A percentile compares a stretch with the other conserved stretches of the same genome.
These are phyloP conservation scores for Plebejus anna DNA, from an alignment of 2,888 invertebrate genomes.

Conservation along the genomic window DNA sequence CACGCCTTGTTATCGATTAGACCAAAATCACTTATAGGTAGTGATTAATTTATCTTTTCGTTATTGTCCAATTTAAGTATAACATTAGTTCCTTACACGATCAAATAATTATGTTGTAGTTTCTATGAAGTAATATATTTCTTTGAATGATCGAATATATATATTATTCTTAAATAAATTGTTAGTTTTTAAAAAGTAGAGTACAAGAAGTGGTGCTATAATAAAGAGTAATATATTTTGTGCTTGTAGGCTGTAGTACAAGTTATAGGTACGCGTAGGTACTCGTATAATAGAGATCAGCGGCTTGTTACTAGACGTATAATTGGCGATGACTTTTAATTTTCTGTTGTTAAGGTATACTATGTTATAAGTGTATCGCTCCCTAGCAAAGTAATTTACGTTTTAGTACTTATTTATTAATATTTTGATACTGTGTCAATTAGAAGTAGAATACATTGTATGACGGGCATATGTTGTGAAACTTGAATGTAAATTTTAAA, in stretches of 20 bases:
- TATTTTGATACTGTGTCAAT: slow-evolving; percentile 8
- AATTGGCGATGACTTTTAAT: background rate
- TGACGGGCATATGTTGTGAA: background rate
- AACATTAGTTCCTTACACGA: slow-evolving; percentile 7
- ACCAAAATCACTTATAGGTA: background rate
- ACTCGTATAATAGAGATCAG: too few species aligned
- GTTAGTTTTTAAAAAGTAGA: background rate
- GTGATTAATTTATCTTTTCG: background rate
- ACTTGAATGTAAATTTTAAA: background rate
- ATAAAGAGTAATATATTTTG: background rate
- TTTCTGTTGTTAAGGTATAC: background rate
- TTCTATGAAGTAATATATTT: background rate
- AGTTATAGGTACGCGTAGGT: too few species aligned
- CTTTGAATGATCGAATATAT: background rate
- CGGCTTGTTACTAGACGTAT: background rate
- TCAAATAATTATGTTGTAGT: slow-evolving; percentile 4
- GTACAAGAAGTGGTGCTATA: slow-evolving; percentile 2
- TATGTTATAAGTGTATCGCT: background rate
- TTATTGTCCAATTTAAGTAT: background rate
- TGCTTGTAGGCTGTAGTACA: background rate
- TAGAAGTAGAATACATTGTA: background rate
- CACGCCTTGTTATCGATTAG: background rate
- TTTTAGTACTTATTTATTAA: slow-evolving; percentile 15
- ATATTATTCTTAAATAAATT: background rate
- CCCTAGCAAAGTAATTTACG: background rate